These are phyloP conservation scores for Danaus melanippus DNA, from an alignment of 1,140 invertebrate species.

Conservation along the genomic window DNA sequence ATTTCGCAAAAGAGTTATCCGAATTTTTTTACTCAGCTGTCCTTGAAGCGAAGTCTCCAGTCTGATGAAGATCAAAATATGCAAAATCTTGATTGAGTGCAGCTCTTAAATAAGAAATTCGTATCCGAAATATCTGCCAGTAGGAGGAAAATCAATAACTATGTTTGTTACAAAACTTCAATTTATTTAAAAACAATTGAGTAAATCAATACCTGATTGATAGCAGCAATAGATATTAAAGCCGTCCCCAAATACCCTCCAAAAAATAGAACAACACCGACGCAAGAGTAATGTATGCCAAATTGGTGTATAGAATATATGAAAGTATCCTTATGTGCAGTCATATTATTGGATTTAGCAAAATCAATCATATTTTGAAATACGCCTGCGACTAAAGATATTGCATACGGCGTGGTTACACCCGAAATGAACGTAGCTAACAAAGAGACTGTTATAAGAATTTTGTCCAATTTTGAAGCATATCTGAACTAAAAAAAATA, in stretches of 20 bases:
- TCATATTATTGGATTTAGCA: constrained; percentile 14
- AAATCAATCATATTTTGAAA: constrained; percentile 37
- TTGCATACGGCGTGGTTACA: constrained; percentile 27
- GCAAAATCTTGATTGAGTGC: constrained; percentile 80
- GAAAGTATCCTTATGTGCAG: constrained; percentile 15
- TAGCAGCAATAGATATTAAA: constrained; percentile 35
- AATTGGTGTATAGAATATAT: constrained; percentile 25
- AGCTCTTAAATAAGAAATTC: constrained; percentile 75
- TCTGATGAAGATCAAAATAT: constrained; percentile 86
- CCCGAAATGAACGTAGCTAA: constrained; percentile 24
- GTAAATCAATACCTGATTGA: constrained; percentile 30
- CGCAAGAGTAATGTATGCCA: constrained; percentile 23
- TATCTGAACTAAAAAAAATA: constrained; percentile 33
- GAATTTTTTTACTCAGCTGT: constrained; percentile 79
- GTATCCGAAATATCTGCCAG: constrained; percentile 61
- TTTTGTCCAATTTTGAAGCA: constrained; percentile 27
- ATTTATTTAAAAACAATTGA: background rate
- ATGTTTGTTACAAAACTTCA: background rate
- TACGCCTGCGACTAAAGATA: constrained; percentile 26
- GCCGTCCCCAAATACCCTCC: constrained; percentile 33
- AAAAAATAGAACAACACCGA: constrained; percentile 25
- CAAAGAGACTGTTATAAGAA: constrained; percentile 27
- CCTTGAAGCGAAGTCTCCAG: constrained; percentile 85
- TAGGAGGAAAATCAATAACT: too few species aligned
- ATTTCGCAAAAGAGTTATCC: too few species aligned